Conservation (phyloP, 2,113 vertebrate species). For the Triplophysa dalaica region DNA sequence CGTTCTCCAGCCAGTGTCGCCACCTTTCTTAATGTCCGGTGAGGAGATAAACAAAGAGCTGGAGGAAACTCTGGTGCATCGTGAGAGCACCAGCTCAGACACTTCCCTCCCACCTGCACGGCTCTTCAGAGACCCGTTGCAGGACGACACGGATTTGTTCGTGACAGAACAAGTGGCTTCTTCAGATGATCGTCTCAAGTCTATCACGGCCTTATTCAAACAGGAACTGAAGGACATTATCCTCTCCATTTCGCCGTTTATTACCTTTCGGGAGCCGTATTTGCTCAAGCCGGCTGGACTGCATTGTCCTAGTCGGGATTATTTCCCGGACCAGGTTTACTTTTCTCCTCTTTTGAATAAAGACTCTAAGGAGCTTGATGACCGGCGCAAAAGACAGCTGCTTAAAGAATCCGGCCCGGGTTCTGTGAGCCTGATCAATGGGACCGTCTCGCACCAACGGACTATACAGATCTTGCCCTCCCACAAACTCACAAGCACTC, state of each 20-base stretch:
- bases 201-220: conserved; percentile 85
- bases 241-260: conserved; percentile 91
- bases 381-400: conserved; percentile 88
- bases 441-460: conserved; percentile 65
- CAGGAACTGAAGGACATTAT: conserved; percentile 96
- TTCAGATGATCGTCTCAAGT: conserved; percentile 88
- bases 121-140: conserved; percentile 90
- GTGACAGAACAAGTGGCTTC: conserved; percentile 86
- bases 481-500: conserved; percentile 83
- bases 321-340: conserved; percentile 94
- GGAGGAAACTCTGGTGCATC: conserved; percentile 51
- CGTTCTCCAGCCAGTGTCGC: conserved; percentile 61
- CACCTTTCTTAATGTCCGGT: conserved; percentile 77
- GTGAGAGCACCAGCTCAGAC: conserved; percentile 71
- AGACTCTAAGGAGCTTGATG: conserved; percentile 87
- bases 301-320: conserved; percentile 90
- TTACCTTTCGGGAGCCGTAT: conserved; percentile 89
- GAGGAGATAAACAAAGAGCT: conserved; percentile 56
- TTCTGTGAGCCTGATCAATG: conserved; percentile 72
- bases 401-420: conserved; percentile 83
- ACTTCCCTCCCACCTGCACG: conserved; percentile 77
- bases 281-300: conserved; percentile 85
- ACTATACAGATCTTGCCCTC: conserved; percentile 82
- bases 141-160: conserved; percentile 92
- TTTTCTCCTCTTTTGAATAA: conserved; percentile 92